Percentiles rank a stretch among this genome's conserved stretches.
Evolutionary conservation across 2,888 invertebrate species (phyloP).

Genomic region (Diaprepes abbreviatus): DNA sequence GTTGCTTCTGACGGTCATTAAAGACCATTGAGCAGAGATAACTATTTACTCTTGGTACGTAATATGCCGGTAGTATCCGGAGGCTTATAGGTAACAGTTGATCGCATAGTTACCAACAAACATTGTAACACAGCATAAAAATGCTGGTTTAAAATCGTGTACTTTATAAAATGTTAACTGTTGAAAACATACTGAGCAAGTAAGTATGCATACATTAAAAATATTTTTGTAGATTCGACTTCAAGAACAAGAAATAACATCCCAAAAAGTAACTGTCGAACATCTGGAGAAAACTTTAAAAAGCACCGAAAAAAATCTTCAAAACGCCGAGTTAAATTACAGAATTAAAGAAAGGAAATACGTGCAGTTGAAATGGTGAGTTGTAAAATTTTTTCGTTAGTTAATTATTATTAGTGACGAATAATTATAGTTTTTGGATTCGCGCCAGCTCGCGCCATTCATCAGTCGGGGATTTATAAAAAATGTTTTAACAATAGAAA

Average conservation of each 20-base stretch:
- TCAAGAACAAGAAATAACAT: slow-evolving; percentile 49
- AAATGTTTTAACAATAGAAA: no score
- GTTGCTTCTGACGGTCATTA: no score
- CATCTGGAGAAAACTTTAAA: slow-evolving; percentile 45
- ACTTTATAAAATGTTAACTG: no score
- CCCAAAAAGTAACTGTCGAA: slow-evolving; percentile 40
- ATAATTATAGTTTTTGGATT: slow-evolving; percentile 5
- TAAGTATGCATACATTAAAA: no score
- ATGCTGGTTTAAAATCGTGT: no score
- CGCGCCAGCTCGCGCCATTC: neutral
- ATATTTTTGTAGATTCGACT: slow-evolving; percentile 40
- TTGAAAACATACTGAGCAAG: no score
- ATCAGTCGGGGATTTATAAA: neutral
- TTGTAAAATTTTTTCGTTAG: slow-evolving; percentile 18
- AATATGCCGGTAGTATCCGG: no score
- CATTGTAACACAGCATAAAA: no score
- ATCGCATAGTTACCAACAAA: no score
- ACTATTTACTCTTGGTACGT: no score
- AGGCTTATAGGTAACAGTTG: no score
- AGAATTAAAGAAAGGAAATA: slow-evolving; percentile 51
- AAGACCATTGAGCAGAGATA: no score
- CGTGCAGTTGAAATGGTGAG: slow-evolving; percentile 41
- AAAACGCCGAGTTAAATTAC: slow-evolving; percentile 48
- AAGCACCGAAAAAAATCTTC: slow-evolving; percentile 44
- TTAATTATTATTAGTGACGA: neutral